Evolutionary conservation across 2,888 invertebrate genomes (phyloP), one percentile per base, ranked within the genome.

Genomic region (Hermaeophaga mercurialis): DNA sequence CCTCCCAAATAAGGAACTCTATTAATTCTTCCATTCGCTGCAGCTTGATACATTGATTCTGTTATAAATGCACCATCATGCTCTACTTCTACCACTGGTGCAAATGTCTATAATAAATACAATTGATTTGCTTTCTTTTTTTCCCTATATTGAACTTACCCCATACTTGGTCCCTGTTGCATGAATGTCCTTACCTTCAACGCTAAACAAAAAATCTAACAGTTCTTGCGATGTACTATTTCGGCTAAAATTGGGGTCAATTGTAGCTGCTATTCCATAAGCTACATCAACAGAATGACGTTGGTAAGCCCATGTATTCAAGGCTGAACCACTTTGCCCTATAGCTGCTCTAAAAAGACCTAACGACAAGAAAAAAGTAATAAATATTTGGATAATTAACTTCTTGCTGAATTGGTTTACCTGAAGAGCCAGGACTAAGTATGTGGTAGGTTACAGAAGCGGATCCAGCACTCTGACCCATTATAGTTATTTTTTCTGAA

Each of bases 401-500:
- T 9, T 26, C n/a, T n/a, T n/a, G n/a, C n/a, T n/a, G n/a, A n/a
- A n/a, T n/a, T n/a, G n/a, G 1, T 41, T 19, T 38, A 61, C 61
- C 61, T 56, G 50, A 46, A 9, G 61, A 61, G 12, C 43, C 24
- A 9, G 49, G 43, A 48, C 60, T 60, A 1, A 63, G 33, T 1
- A 63, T 14, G 6, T 63, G 62, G 41, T 70, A 70, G 26, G 68
- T 67, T n/a, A 70, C 66, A 11, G 67, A 70, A n/a, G 70, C 70
- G 3, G 67, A 65, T 12, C 72, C 72, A 9, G 72, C 68, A 44
- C 72, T 70, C 57, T 70, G 67, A 11, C 70, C 70, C 61, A 70
- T 70, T 17, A 70, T 48, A 4, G 70, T 70, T 1, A 70, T 65
- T 26, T 63, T 63, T 9, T 64, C 48, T 6, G 66, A 64, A 56